Evolutionary conservation across 2,888 invertebrate species (phyloP), one percentile per base, ranked within the genome.

Genomic region (Protodeltote pygarga): DNA sequence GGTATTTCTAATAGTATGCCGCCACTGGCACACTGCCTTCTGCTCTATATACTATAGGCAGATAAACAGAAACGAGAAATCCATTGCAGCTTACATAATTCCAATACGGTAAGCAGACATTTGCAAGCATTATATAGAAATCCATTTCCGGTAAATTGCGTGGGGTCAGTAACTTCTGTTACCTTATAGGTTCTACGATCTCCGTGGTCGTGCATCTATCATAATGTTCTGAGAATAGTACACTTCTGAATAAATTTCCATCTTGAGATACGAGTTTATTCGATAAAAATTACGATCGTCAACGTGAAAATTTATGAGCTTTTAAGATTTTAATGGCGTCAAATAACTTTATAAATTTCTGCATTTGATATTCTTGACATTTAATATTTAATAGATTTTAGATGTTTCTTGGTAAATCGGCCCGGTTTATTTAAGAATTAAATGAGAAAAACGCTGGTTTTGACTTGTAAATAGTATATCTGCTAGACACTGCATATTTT

Each of bases 1-100:
- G 75, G 72, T 72, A 81, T 81, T 83, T 85, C 84, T 87, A 88
- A 87, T 84, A 82, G 79, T 72, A 67, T 66, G 74, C 77, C 76
- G 79, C 77, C 75, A 71, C 70, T 57, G 75, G 65, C 50, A 59
- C 63, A 58, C 64, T 49, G 49, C 50, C 53, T 50, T 28, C 31
- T 35, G 55, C 41, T 53, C 59, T 34, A 55, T 27, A 55, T 51
- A 42, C 37, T 48, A 52, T 52, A 53, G 29, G 14, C 24, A 37
- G 24, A 38, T 55, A 32, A 41, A 11, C 28, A 34, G 44, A 48
- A 44, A 15, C 6, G 21, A 55, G 41, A 57, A 58, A 44, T 28
- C 23, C 55, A 44, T 46, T 35, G 14, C 21, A 31, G 16, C 29
- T 29, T 40, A 49, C 50, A 54, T 54, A 63, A 47, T 65, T 64